Percentiles rank a stretch among this genome's conserved stretches.
These are phyloP conservation scores for Notodromas monacha DNA, from an alignment of 2,888 invertebrate species.

Conservation along the genomic window DNA sequence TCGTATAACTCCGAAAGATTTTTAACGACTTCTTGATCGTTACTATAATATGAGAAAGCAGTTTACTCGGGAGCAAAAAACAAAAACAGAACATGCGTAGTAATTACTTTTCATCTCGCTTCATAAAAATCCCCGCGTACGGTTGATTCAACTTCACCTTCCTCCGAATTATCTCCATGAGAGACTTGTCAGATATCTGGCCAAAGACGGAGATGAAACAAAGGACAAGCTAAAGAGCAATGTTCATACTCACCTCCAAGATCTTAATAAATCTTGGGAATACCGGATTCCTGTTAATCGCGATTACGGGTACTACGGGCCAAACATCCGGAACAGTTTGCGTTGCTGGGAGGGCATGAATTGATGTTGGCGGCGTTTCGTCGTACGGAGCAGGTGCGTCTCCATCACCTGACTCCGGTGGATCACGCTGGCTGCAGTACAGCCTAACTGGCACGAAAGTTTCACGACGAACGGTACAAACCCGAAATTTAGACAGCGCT, in stretches of 20 bases:
- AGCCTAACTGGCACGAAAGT: neutral
- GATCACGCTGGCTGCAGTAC: neutral
- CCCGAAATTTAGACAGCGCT: too few species aligned
- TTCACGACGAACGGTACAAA: too few species aligned
- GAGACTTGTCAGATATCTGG: conserved; percentile 44
- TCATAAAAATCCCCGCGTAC: conserved; percentile 83
- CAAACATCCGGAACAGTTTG: conserved; percentile 80
- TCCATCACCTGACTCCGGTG: neutral
- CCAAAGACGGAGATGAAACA: conserved; percentile 11
- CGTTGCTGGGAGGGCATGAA: conserved; percentile 32
- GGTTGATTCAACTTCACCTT: conserved; percentile 87
- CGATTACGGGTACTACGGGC: conserved; percentile 82
- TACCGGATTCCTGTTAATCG: conserved; percentile 70
- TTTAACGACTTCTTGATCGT: conserved; percentile 50
- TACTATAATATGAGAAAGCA: conserved; percentile 18
- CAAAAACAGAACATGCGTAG: neutral
- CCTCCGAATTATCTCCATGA: conserved; percentile 59
- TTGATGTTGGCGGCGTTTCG: conserved; percentile 7
- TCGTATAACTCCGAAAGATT: conserved; percentile 51
- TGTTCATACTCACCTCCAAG: conserved; percentile 33
- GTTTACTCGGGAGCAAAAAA: neutral
- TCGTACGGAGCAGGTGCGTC: neutral
- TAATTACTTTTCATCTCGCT: conserved; percentile 47
- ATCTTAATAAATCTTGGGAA: conserved; percentile 94
- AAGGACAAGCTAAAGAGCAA: conserved; percentile 1